Base-by-base conservation (phyloP, 1,140 invertebrate genomes). In the Cyrtorhinus lividipennis region DNA sequence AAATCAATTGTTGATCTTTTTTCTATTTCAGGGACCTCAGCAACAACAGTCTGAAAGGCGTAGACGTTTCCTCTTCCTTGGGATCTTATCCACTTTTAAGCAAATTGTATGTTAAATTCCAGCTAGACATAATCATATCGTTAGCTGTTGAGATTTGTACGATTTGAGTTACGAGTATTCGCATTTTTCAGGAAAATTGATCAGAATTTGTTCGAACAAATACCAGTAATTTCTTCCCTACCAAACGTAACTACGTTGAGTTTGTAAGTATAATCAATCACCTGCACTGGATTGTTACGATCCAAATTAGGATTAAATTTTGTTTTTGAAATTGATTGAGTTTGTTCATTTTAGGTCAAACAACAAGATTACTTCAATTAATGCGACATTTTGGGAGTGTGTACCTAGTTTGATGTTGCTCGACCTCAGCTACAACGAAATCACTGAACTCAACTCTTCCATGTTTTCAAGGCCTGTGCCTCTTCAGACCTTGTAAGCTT, bases 341-440 rank as follows among this genome's bases (percentile, higher is more conserved):
- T 44, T 25, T 70, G 70, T 18, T n/a, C n/a, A n/a, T n/a, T n/a
- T n/a, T 63, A 75, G 74, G 38, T 77, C 83, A 65, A 80, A 82
- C 67, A 88, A 88, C 73, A 75, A 74, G 48, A 86, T 88, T 67
- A 72, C 69, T 44, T 72, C 69, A 45, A 80, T 87, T 65, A 77
- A 80, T 63, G 73, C 75, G 24, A 76, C 73, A 10, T 78, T 79
- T 24, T 81, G 92, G 67, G 72, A 78, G 0, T 74, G 77, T 26
- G 79, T 91, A 58, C 75, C 78, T 0, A 72, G 76, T 23, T 73
- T 88, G 0, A 76, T 78, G 66, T 71, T 73, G 20, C 73, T 88
- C 24, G 77, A 83, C 72, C 68, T 89, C 38, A 80, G 79, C 66
- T 76, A 75, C 65, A 88, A 88, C 73, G 74, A 76, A 65, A 78